Base-by-base conservation (phyloP, 64 coral and sea anemone genomes). In the Platygyra sinensis region DNA sequence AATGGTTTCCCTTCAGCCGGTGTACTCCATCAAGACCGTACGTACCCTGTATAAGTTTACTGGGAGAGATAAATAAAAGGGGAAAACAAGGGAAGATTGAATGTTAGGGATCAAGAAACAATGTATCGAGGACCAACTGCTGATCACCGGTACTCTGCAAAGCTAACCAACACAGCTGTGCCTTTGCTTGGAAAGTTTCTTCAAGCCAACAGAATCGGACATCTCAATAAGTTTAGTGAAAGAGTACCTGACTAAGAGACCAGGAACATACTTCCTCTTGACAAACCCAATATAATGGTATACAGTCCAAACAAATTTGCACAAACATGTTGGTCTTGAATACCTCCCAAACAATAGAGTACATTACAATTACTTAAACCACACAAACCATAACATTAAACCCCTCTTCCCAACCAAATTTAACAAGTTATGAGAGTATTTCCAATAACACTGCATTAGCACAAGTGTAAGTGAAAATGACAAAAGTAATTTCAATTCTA, bases 61-160 rank as follows among this genome's bases (percentile, higher is more conserved):
- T 89, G 92, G 90, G 92, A 93, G 90, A 96, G 77, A 97, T 90
- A 91, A 96, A 92, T 88, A 89, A 97, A 91, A 93, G 95, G 91
- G 95, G 92, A 97, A 97, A 97, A 87, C 90, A 96, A 86, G 95
- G 95, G 92, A 94, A 74, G 87, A 74, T 86, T 93, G 79, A 96
- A 96, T 93, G 62, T 85, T 85, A 85, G 81, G 63, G 81, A 85
- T 85, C 81, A 85, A 67, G 38, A 11, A 85, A 71, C 20, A 72
- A 71, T 9, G 22, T 72, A 25, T 29, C 38, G 32, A 67, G 63
- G 33, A 24, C 81, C 62, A 85, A 72, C 30, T 42, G 77, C 22
- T 79, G 77, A 79, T 79, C 79, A 81, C 79, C 29, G 30, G 29
- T 81, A 81, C 30, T 81, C 79, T 54, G 25, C n/a, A 80, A 65